A percentile compares a stretch with the other conserved stretches of the same genome.
These are phyloP conservation scores for Pseudochirops corinnae DNA, from an alignment of 2,797 vertebrate species.

Conservation along the genomic window DNA sequence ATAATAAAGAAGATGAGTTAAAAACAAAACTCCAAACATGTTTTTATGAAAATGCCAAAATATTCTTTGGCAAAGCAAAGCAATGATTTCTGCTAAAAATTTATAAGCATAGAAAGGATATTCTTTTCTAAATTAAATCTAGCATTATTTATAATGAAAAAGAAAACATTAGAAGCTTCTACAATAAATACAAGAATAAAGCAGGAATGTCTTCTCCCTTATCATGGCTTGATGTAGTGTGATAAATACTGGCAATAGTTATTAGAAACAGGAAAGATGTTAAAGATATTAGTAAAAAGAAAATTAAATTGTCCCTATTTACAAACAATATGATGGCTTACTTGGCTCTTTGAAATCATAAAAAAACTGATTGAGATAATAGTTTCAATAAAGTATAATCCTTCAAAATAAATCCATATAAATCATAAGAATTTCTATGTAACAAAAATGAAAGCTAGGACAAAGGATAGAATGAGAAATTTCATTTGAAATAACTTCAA, in stretches of 20 bases:
- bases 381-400: neutral
- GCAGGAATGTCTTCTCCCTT: too few relatives aligned
- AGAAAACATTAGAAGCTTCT: neutral
- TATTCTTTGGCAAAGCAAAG: neutral
- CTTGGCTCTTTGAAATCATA: neutral
- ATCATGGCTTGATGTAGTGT: neutral
- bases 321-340: neutral
- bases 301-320: neutral
- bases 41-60: neutral
- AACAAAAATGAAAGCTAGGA: neutral
- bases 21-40: neutral
- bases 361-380: neutral
- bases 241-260: neutral
- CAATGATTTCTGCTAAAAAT: neutral
- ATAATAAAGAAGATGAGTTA: neutral
- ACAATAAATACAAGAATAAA: neutral
- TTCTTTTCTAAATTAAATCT: neutral
- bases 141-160: neutral
- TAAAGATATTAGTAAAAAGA: neutral
- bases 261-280: neutral
- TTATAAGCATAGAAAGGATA: neutral
- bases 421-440: neutral
- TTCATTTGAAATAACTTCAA: neutral
- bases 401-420: neutral
- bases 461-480: neutral